These are phyloP conservation scores for Anthonomus grandis DNA, from an alignment of 1,140 invertebrate genomes.

Conservation along the genomic window DNA sequence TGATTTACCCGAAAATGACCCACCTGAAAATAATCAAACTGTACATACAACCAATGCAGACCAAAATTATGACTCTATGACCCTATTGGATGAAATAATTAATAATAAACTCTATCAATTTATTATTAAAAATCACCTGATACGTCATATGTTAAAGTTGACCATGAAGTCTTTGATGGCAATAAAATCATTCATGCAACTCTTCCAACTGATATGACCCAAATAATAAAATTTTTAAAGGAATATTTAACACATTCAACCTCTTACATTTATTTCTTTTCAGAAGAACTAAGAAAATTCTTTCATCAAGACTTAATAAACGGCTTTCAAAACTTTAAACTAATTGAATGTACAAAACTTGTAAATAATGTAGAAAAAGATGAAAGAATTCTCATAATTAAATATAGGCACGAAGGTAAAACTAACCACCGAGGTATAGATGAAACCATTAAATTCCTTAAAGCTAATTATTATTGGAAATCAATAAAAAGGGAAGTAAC, in stretches of 20 bases:
- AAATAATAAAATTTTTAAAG: neutral
- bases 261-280: constrained; percentile 8
- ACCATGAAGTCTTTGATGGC: constrained; percentile 5
- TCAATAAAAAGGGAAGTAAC: constrained; percentile 11
- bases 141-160: constrained; percentile 3
- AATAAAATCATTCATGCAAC: constrained; percentile 10
- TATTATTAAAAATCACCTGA: constrained; percentile 11
- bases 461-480: constrained; percentile 20
- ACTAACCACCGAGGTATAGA: constrained; percentile 26
- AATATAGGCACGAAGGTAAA: constrained; percentile 17
- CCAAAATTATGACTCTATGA: neutral
- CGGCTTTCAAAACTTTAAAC: constrained; percentile 2
- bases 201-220: neutral
- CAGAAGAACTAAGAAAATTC: constrained; percentile 9
- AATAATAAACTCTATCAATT: constrained; percentile 16
- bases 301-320: neutral
- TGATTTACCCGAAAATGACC: neutral
- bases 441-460: constrained; percentile 19
- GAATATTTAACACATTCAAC: neutral
- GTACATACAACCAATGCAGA: neutral
- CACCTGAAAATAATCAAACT: too few relatives aligned
- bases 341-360: constrained; percentile 4
- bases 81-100: constrained; percentile 7
- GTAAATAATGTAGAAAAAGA: neutral
- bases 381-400: neutral